Evolutionary conservation across 2,888 invertebrate genomes (phyloP).

Genomic region (Metopia argyrocephala): DNA sequence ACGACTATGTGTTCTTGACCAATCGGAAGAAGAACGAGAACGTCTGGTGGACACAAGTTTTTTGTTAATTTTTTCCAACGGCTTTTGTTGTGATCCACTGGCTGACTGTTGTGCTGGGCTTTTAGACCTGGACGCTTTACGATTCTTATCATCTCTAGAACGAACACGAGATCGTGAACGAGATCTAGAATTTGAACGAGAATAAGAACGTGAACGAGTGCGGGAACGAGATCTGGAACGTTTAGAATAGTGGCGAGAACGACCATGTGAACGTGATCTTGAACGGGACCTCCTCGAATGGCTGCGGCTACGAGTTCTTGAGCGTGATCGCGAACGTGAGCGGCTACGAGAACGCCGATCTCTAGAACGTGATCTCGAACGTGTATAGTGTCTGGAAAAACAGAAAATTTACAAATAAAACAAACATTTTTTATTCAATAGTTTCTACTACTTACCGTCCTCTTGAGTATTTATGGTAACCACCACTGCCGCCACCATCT

Average conservation of each 20-base stretch:
- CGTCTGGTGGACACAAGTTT: constrained; percentile 76
- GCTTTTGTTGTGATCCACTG: constrained; percentile 33
- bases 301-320: constrained; percentile 67
- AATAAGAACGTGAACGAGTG: constrained; percentile 62
- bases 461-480: constrained; percentile 73
- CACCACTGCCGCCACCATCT: constrained; percentile 80
- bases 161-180: constrained; percentile 57
- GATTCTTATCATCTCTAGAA: constrained; percentile 53
- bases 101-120: constrained; percentile 38
- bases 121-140: constrained; percentile 55
- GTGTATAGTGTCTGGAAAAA: constrained; percentile 54
- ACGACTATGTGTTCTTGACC: constrained; percentile 65
- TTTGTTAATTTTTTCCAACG: constrained; percentile 70
- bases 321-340: constrained; percentile 60
- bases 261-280: constrained; percentile 70
- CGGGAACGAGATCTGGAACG: constrained; percentile 65
- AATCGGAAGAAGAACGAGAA: constrained; percentile 73
- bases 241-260: constrained; percentile 70
- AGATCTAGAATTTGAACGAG: constrained; percentile 62
- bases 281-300: constrained; percentile 68
- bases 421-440: background rate
- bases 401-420: background rate
- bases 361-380: constrained; percentile 66
- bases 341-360: constrained; percentile 66
- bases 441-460: constrained; percentile 65